Conservation (phyloP, 2,888 invertebrate genomes). For the Mesopsocus fuscifrons region DNA sequence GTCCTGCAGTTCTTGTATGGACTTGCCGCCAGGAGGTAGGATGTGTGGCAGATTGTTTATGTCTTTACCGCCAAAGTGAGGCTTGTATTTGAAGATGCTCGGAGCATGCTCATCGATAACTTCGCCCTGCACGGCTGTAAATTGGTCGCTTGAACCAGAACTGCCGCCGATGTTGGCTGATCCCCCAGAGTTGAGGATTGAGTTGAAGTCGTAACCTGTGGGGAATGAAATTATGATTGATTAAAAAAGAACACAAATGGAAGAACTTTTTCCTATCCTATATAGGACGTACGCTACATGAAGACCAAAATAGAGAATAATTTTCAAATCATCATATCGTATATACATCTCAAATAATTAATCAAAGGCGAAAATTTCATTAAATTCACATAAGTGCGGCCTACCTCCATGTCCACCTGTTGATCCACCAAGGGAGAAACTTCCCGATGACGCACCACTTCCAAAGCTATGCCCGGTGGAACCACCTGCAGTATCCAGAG, state of each 20-base stretch:
- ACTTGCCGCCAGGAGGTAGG: slow-evolving; percentile 6
- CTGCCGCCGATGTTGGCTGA: background rate
- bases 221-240: too few species aligned
- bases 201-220: background rate
- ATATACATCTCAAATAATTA: too few species aligned
- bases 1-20: slow-evolving; percentile 4
- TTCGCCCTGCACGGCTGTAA: background rate
- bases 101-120: slow-evolving; percentile 5
- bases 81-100: background rate
- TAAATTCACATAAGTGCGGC: too few species aligned
- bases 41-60: slow-evolving; percentile 6
- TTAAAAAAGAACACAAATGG: too few species aligned
- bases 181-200: background rate
- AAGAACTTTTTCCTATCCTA: too few species aligned
- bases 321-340: too few species aligned
- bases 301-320: too few species aligned
- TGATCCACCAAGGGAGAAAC: too few species aligned
- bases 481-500: background rate
- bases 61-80: slow-evolving; percentile 2
- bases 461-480: background rate
- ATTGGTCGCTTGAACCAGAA: background rate
- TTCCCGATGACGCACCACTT: too few species aligned
- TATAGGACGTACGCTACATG: too few species aligned
- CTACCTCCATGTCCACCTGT: too few species aligned
- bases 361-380: too few species aligned